Evolutionary conservation across 1,140 invertebrate species (phyloP).

Genomic region (Drosophila pseudoananassae): DNA sequence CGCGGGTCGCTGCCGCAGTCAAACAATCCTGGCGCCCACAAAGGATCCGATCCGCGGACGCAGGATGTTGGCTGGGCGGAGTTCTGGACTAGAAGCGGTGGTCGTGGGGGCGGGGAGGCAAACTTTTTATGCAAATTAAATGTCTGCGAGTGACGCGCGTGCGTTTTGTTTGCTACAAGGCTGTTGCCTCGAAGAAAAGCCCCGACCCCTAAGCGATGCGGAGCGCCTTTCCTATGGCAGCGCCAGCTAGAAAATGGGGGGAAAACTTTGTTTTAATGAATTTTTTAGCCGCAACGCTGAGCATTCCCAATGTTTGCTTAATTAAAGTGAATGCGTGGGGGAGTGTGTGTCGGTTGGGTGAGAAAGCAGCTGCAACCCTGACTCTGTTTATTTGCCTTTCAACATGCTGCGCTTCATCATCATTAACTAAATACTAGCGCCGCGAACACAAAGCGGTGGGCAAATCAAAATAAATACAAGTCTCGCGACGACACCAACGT

Average conservation of each 20-base stretch:
- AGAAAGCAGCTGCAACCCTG: slow-evolving; percentile 24
- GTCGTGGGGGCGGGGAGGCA: slow-evolving; percentile 41
- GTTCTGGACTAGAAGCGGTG: background rate
- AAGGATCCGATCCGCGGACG: slow-evolving; percentile 23
- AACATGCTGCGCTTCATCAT: slow-evolving; percentile 79
- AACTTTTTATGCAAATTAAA: slow-evolving; percentile 82
- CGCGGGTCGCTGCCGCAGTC: slow-evolving; percentile 67
- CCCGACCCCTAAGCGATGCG: slow-evolving; percentile 23
- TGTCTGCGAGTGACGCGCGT: slow-evolving; percentile 75
- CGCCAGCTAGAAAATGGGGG: background rate
- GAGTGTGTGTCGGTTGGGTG: background rate
- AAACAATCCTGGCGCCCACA: slow-evolving; percentile 73
- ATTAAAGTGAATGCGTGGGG: slow-evolving; percentile 58
- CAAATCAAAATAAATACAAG: slow-evolving; percentile 77
- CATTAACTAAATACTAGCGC: slow-evolving; percentile 71
- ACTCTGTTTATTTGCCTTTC: slow-evolving; percentile 73
- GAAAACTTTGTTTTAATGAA: slow-evolving; percentile 69
- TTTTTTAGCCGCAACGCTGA: slow-evolving; percentile 74
- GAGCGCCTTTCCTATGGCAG: slow-evolving; percentile 21
- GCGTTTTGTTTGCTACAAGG: slow-evolving; percentile 75
- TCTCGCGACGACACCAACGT: slow-evolving; percentile 23
- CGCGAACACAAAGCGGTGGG: slow-evolving; percentile 37
- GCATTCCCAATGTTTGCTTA: slow-evolving; percentile 71
- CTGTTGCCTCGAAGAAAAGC: slow-evolving; percentile 21
- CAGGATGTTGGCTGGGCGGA: slow-evolving; percentile 3